Evolutionary conservation across 2,113 vertebrate species (phyloP).

Genomic region (Gymnarchus niloticus): DNA sequence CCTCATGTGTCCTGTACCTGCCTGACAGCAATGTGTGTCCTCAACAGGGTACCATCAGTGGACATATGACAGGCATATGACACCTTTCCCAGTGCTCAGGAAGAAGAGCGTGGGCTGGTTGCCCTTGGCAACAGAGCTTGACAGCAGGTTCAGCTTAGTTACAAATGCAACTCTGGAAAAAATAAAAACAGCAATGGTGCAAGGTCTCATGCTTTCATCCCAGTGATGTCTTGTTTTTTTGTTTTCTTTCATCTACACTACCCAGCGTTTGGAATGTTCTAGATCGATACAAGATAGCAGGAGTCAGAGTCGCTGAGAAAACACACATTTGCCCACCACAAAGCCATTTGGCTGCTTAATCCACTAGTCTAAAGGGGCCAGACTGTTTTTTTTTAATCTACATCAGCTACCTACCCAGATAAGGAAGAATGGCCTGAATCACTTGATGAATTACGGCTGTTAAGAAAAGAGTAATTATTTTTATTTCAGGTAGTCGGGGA

Average conservation of each 20-base stretch:
- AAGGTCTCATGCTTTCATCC: neutral
- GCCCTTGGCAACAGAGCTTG: neutral
- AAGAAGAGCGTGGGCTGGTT: neutral
- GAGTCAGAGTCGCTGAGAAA: neutral
- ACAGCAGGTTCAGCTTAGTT: neutral
- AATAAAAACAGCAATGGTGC: neutral
- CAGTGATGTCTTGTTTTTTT: neutral
- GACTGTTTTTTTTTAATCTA: neutral
- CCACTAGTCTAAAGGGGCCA: neutral
- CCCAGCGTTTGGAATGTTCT: neutral
- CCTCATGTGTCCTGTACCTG: constrained; percentile 11
- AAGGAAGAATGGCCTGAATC: neutral
- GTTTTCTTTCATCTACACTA: neutral
- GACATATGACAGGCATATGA: neutral
- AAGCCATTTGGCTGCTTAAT: neutral
- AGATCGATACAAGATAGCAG: neutral
- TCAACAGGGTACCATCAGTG: neutral
- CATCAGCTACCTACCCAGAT: neutral
- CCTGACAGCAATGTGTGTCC: constrained; percentile 10
- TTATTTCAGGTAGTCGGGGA: neutral
- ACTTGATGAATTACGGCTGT: neutral
- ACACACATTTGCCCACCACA: neutral
- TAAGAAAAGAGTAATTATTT: neutral
- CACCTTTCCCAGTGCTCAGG: neutral
- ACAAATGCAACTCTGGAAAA: neutral